Evolutionary conservation across 2,113 vertebrate species (phyloP).

Genomic region (Oryctolagus cuniculus): mOryCun1.1 NC_091447.1:49816501-49817000

Average conservation of each 20-base stretch:
- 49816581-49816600: not conserved
- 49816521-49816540: no score
- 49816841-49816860: not conserved
- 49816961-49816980: slow-evolving; percentile 9
- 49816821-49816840: not conserved
- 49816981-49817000: not conserved
- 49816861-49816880: not conserved
- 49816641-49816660: slow-evolving; percentile 51
- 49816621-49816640: slow-evolving; percentile 59
- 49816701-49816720: slow-evolving; percentile 50
- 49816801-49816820: not conserved
- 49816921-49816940: not conserved
- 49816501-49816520: no score
- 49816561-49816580: not conserved
- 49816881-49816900: not conserved
- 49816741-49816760: slow-evolving; percentile 28
- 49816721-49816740: slow-evolving; percentile 31
- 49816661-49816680: slow-evolving; percentile 65
- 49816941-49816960: not conserved
- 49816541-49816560: no score
- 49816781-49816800: slow-evolving; percentile 7
- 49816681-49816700: slow-evolving; percentile 65
- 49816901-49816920: slow-evolving; percentile 8
- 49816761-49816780: slow-evolving; percentile 48
- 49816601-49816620: slow-evolving; percentile 48